Base-by-base conservation (phyloP, 2,888 invertebrate genomes). In the Petrolisthes manimaculis region DNA sequence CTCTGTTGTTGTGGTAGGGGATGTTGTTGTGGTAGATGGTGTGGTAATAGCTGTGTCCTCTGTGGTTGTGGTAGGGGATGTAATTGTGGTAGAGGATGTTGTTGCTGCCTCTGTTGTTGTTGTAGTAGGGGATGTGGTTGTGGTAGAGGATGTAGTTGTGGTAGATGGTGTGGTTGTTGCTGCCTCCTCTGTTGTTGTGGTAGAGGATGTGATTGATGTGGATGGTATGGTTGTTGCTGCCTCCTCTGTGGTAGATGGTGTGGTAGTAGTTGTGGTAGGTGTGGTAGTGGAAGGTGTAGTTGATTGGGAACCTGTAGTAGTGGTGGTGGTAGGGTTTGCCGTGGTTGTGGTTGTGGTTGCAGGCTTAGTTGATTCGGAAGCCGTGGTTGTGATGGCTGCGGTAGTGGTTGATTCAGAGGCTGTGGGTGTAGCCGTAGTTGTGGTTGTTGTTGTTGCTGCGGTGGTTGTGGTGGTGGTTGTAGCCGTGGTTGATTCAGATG, bases 21-120 rank as follows among this genome's bases (percentile, higher is more conserved):
- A 18, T n/a, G 54, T n/a, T 71, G 71, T 69, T 9, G 53, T 74
- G 55, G 12, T 54, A n/a, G 56, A 54, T 54, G 21, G 12, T 18
- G 74, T 74, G 21, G 8, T 9, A n/a, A n/a, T 9, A 9, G n/a
- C 21, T 14, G 74, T 74, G 4, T 14, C 24, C 9, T 14, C 8
- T 24, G 12, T 79, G 5, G 78, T 78, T 5, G 18, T 14, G 5
- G 78, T 18, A 53, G 54, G 18, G n/a, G 54, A 21, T 18, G 24
- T 69, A n/a, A 51, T 69, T 53, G 82, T 82, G 82, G 82, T 82
- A 71, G 71, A n/a, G 14, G 71, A 6, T n/a, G 71, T 71, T 18
- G 71, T 71, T 37, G 37, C 37, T 21, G 21, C 37, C 0, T 37
- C 37, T 2, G 37, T 0, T 37, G 37, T 37, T 37, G 37, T 37